Evolutionary conservation across 92 coral and sea anemone species (phyloP).

Genomic region (Blastomussa wellsi): DNA sequence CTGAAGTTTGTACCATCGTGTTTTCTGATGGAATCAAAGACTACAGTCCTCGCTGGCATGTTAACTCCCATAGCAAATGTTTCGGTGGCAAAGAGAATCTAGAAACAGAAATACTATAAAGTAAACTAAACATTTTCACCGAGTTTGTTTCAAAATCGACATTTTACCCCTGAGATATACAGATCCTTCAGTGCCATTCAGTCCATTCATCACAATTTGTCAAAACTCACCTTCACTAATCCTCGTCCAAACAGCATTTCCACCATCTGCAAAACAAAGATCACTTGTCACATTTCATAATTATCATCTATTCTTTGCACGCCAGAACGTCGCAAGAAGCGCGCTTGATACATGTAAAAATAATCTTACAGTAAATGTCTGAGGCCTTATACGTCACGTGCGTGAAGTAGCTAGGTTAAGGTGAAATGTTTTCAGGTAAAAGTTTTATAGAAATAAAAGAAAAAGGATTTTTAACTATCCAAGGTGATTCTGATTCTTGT

Average conservation of each 20-base stretch:
- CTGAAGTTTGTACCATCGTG: conserved; percentile 86
- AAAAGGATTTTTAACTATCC: too few species aligned
- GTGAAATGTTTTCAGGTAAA: too few species aligned
- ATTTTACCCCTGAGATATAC: too few species aligned
- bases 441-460: too few species aligned
- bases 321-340: too few species aligned
- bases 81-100: conserved; percentile 97
- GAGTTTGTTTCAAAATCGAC: not conserved
- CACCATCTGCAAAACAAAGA: conserved; percentile 65
- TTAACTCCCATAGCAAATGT: conserved; percentile 99
- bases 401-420: too few species aligned
- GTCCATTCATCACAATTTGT: not conserved
- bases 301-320: not conserved
- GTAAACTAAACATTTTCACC: too few species aligned
- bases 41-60: conserved; percentile 98
- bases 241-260: conserved; percentile 95
- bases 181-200: not conserved
- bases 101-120: not conserved
- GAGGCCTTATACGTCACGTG: too few species aligned
- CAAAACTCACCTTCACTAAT: conserved; percentile 72
- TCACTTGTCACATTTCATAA: not conserved
- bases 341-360: too few species aligned
- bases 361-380: too few species aligned
- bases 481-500: too few species aligned
- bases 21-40: conserved; percentile 86